A percentile compares a stretch with the other conserved stretches of the same genome.
phyloP scores from a whole-genome alignment of 1,140 invertebrate genomes.

The Ylistrum balloti region DNA sequence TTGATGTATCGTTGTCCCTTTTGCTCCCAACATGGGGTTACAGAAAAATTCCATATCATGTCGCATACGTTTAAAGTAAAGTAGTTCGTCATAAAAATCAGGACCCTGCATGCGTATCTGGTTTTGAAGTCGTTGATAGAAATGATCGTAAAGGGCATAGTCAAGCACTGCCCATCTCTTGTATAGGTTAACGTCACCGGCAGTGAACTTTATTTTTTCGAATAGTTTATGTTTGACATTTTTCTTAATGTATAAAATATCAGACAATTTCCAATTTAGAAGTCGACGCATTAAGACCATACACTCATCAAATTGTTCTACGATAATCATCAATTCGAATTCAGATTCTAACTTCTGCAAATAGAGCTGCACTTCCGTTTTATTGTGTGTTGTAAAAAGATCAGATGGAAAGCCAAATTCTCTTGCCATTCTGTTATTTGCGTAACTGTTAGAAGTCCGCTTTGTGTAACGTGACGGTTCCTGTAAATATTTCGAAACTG shows the following conservation, averaged over 20 bases:
- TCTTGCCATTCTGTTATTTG: constrained; percentile 66
- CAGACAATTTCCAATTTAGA: constrained; percentile 83
- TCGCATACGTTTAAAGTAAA: constrained; percentile 60
- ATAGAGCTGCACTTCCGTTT: constrained; percentile 56
- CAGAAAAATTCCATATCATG: constrained; percentile 59
- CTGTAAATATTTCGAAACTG: constrained; percentile 54
- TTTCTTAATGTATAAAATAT: constrained; percentile 76
- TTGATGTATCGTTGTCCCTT: not conserved
- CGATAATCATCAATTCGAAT: constrained; percentile 84
- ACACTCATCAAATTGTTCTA: constrained; percentile 84
- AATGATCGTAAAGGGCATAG: not conserved
- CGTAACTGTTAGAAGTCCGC: constrained; percentile 53
- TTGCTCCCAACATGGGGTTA: constrained; percentile 7
- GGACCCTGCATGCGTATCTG: constrained; percentile 55
- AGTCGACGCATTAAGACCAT: constrained; percentile 83
- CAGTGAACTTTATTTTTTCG: not conserved
- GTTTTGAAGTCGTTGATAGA: constrained; percentile 51
- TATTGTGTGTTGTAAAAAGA: constrained; percentile 52
- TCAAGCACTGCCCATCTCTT: not conserved
- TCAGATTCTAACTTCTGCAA: constrained; percentile 62
- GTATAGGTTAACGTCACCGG: not conserved
- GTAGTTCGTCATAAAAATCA: constrained; percentile 56
- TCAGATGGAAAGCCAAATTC: constrained; percentile 68
- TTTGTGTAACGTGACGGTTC: constrained; percentile 59
- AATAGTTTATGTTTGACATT: constrained; percentile 43